Evolutionary conservation across 2,888 invertebrate species (phyloP).

Genomic region (Drosophila anomelani): DNA sequence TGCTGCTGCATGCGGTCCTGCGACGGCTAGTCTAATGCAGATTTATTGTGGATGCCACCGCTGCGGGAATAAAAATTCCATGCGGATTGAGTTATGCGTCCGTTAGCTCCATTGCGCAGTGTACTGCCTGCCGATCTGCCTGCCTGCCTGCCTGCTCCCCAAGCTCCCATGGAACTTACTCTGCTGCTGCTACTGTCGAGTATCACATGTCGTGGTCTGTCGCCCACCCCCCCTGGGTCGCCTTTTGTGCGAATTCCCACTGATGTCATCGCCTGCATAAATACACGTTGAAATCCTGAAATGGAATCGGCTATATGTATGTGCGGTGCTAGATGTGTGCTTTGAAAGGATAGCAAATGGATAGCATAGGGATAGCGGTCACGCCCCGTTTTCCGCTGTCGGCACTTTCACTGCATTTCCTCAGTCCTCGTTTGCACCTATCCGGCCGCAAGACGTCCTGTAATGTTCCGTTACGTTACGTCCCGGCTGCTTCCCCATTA

Average conservation of each 20-base stretch:
- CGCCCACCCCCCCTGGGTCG: neutral
- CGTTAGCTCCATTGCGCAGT: slow-evolving; percentile 73
- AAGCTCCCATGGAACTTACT: neutral
- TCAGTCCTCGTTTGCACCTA: slow-evolving; percentile 57
- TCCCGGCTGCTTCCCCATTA: slow-evolving; percentile 43
- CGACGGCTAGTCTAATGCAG: slow-evolving; percentile 66
- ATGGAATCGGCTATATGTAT: neutral
- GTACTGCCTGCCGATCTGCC: neutral
- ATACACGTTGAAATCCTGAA: slow-evolving; percentile 22
- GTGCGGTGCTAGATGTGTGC: neutral
- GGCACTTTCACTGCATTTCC: slow-evolving; percentile 75
- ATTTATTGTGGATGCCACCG: slow-evolving; percentile 77
- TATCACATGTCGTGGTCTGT: slow-evolving; percentile 57
- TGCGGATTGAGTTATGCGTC: slow-evolving; percentile 79
- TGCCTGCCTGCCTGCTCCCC: neutral
- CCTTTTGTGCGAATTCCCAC: slow-evolving; percentile 36
- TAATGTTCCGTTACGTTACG: neutral
- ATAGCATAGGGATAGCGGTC: slow-evolving; percentile 8
- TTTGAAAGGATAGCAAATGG: slow-evolving; percentile 19
- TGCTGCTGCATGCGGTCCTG: slow-evolving; percentile 29
- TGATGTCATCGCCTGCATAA: slow-evolving; percentile 50
- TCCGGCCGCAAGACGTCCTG: slow-evolving; percentile 22
- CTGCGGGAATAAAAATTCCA: slow-evolving; percentile 79
- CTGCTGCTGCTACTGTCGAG: slow-evolving; percentile 25
- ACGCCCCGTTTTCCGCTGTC: slow-evolving; percentile 41